Evolutionary conservation across 2,797 vertebrate species (phyloP).

Genomic region (Lepilemur ruficaudatus): DNA sequence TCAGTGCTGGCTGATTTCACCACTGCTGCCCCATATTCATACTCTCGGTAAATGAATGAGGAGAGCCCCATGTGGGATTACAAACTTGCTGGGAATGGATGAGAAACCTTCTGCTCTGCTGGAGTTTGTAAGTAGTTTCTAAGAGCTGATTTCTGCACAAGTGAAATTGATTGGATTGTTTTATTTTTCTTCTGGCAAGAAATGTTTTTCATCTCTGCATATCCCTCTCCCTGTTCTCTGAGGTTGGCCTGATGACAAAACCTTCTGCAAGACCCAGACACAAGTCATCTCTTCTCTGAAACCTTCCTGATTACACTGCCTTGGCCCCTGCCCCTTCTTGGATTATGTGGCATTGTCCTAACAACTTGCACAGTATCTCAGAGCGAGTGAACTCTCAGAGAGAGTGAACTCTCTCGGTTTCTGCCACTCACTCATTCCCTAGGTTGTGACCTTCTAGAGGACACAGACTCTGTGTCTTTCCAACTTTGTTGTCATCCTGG

Average conservation of each 20-base stretch:
- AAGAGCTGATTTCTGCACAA: slow-evolving; percentile 72
- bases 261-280: slow-evolving; percentile 52
- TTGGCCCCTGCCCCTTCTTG: not conserved
- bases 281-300: slow-evolving; percentile 41
- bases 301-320: not conserved
- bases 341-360: not conserved
- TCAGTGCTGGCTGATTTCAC: slow-evolving; percentile 54
- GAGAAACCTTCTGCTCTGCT: slow-evolving; percentile 76
- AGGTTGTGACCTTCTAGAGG: not conserved
- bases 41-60: slow-evolving; percentile 64
- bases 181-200: slow-evolving; percentile 73
- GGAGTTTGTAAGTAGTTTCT: slow-evolving; percentile 77
- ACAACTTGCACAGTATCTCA: not conserved
- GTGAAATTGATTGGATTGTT: slow-evolving; percentile 74
- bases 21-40: slow-evolving; percentile 66
- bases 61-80: slow-evolving; percentile 69
- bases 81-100: slow-evolving; percentile 73
- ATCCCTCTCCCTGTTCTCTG: slow-evolving; percentile 53
- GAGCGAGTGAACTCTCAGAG: not conserved
- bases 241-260: slow-evolving; percentile 64
- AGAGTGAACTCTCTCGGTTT: not conserved
- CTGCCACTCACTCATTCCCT: not conserved
- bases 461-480: not conserved
- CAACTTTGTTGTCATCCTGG: not conserved
- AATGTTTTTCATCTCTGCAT: slow-evolving; percentile 69